Percentiles rank a stretch among this genome's conserved stretches.
Conservation (phyloP, 2,797 vertebrate species). For the Allobates femoralis region DNA sequence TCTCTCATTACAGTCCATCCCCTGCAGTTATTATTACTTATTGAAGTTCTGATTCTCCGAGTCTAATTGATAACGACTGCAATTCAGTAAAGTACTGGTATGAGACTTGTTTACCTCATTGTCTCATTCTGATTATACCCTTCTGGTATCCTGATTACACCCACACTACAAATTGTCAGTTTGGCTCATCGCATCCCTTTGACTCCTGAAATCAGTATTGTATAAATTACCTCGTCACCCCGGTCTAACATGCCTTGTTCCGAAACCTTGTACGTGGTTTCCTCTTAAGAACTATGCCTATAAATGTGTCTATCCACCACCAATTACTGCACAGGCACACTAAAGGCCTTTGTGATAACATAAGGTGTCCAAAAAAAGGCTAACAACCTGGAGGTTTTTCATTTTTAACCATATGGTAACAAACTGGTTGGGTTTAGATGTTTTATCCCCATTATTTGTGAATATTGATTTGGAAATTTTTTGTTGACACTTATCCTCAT, state of each 20-base stretch:
- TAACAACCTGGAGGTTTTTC: background rate
- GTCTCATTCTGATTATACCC: conserved; percentile 24
- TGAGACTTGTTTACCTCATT: background rate
- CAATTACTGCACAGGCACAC: background rate
- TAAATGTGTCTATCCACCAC: background rate
- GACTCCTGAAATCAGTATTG: conserved; percentile 22
- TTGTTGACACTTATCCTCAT: background rate
- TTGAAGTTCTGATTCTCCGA: background rate
- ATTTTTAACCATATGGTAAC: too few species aligned
- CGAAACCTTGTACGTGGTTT: background rate
- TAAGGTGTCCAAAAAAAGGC: background rate
- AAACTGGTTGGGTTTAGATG: too few species aligned
- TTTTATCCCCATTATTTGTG: too few species aligned
- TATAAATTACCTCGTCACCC: background rate
- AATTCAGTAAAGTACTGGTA: conserved; percentile 21
- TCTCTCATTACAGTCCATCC: background rate
- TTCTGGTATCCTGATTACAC: background rate
- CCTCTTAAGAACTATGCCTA: background rate
- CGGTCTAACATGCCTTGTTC: background rate
- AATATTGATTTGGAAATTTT: too few species aligned
- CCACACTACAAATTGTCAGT: conserved; percentile 8
- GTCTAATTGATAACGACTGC: conserved; percentile 3
- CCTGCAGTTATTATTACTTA: background rate
- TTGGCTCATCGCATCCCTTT: background rate
- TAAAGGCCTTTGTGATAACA: background rate